Evolutionary conservation across 2,113 vertebrate species (phyloP).

Genomic region (Elephas maximus): DNA sequence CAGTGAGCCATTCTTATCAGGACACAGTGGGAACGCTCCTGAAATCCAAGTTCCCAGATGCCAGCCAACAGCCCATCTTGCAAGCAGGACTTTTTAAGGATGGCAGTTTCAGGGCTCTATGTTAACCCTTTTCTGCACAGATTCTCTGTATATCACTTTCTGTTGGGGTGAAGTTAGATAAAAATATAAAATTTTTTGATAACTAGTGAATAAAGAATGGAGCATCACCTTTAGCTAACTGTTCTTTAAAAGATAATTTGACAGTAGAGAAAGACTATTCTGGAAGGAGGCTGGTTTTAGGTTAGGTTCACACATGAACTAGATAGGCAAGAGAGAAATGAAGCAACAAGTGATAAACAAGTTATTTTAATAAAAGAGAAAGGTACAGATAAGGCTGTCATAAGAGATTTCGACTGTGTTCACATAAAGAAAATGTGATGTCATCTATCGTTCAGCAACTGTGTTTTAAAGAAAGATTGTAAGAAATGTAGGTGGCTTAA

Average conservation of each 20-base stretch:
- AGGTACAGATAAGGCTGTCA: not conserved
- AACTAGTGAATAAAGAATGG: not conserved
- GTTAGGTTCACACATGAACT: not conserved
- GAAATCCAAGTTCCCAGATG: too few species aligned
- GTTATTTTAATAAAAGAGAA: conserved; percentile 1
- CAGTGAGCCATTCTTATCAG: not conserved
- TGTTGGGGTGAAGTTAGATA: not conserved
- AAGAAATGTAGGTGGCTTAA: not conserved
- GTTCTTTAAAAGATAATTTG: conserved; percentile 20
- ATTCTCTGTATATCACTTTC: not conserved
- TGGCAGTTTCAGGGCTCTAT: not conserved
- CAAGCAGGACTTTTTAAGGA: not conserved
- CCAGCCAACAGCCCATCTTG: too few species aligned
- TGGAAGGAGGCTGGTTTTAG: not conserved
- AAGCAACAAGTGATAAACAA: not conserved
- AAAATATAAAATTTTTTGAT: conserved; percentile 2
- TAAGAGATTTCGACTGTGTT: not conserved
- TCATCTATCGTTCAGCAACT: not conserved
- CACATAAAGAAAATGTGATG: not conserved
- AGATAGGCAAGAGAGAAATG: not conserved
- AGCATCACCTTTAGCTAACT: not conserved
- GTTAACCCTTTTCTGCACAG: not conserved
- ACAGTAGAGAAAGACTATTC: not conserved
- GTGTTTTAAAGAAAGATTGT: not conserved
- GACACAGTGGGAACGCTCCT: not conserved